Conservation (phyloP, 2,797 vertebrate genomes). For the Lophius americanus region DNA sequence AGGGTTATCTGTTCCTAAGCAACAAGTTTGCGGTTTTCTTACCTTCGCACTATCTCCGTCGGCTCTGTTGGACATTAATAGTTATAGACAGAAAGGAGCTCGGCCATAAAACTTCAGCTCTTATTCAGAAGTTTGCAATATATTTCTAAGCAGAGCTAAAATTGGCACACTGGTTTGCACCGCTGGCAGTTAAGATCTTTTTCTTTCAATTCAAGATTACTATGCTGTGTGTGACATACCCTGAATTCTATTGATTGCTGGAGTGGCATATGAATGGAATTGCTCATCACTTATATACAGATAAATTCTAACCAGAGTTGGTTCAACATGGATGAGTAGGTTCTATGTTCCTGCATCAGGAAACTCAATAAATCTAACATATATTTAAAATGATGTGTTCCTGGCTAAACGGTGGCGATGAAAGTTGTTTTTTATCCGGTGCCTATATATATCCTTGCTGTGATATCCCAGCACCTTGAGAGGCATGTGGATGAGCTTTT, state of each 20-base stretch:
- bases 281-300: background rate
- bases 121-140: conserved; percentile 33
- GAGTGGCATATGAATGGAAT: background rate
- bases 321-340: background rate
- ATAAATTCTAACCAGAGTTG: background rate
- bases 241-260: background rate
- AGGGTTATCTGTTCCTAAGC: conserved; percentile 80
- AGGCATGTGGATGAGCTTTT: background rate
- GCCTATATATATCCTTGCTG: background rate
- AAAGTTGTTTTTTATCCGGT: background rate
- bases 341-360: background rate
- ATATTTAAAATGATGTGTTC: background rate
- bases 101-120: conserved; percentile 56
- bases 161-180: background rate
- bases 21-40: conserved; percentile 74
- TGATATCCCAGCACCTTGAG: background rate
- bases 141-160: conserved; percentile 23
- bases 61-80: conserved; percentile 56
- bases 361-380: background rate
- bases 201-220: conserved; percentile 1
- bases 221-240: background rate
- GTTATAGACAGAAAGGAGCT: conserved; percentile 59
- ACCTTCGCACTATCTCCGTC: conserved; percentile 42
- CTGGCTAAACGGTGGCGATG: background rate
- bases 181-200: background rate